A percentile compares a stretch with the other conserved stretches of the same genome.
phyloP scores from a whole-genome alignment of 2,888 invertebrate genomes.

The Athalia cordata region DNA sequence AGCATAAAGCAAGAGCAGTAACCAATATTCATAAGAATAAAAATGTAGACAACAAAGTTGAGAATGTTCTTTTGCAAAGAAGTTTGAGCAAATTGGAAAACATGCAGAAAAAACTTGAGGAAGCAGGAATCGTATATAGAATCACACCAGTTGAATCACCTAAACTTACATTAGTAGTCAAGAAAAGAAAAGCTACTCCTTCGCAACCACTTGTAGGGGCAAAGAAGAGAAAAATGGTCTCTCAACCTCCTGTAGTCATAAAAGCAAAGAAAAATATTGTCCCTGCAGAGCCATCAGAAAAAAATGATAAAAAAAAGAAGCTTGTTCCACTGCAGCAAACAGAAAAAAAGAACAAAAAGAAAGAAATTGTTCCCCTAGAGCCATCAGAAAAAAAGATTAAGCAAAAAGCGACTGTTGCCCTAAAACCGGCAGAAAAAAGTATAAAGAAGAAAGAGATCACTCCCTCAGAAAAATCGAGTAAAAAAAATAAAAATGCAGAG shows the following conservation, averaged over 20 bases:
- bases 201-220: background rate
- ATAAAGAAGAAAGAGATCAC: background rate
- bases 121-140: slow-evolving; percentile 64
- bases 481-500: too few species aligned
- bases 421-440: background rate
- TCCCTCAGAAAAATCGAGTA: background rate
- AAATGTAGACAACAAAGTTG: slow-evolving; percentile 70
- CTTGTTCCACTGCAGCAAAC: slow-evolving; percentile 17
- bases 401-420: background rate
- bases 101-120: slow-evolving; percentile 64
- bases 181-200: slow-evolving; percentile 14
- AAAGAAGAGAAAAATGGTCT: slow-evolving; percentile 10
- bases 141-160: slow-evolving; percentile 54
- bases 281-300: background rate
- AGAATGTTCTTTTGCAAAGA: slow-evolving; percentile 72
- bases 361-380: background rate
- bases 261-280: background rate
- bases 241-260: background rate
- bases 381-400: slow-evolving; percentile 21
- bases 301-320: background rate
- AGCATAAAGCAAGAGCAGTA: slow-evolving; percentile 71
- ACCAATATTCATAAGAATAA: slow-evolving; percentile 74
- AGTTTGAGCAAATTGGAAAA: slow-evolving; percentile 69
- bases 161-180: background rate
- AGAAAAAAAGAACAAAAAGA: slow-evolving; percentile 47